phyloP scores from a whole-genome alignment of 2,113 vertebrate genomes.

The Trinectes maculatus region DNA sequence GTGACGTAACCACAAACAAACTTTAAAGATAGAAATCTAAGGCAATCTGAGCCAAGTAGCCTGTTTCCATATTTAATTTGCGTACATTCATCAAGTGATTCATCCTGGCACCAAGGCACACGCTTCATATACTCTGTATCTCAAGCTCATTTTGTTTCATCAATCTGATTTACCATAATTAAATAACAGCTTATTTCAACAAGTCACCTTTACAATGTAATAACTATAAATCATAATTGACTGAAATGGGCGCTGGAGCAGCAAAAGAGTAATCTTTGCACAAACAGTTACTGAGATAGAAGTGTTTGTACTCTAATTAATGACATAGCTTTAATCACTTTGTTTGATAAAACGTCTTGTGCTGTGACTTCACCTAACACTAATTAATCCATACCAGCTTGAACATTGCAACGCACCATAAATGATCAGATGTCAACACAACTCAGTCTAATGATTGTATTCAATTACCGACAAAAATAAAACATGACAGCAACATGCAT shows the following conservation, averaged over 20 bases:
- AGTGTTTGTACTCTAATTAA: neutral
- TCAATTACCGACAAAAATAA: slow-evolving; percentile 26
- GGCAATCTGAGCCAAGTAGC: slow-evolving; percentile 24
- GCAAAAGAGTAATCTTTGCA: neutral
- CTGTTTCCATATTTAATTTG: slow-evolving; percentile 31
- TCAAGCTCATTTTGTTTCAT: neutral
- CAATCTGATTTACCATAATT: neutral
- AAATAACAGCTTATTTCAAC: slow-evolving; percentile 3
- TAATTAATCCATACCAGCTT: slow-evolving; percentile 22
- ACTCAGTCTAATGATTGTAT: slow-evolving; percentile 15
- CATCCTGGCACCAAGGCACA: slow-evolving; percentile 1
- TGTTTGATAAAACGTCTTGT: slow-evolving; percentile 20
- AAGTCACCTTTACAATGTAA: neutral
- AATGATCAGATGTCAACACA: slow-evolving; percentile 6
- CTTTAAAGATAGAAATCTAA: slow-evolving; percentile 28
- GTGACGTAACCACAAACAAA: slow-evolving; percentile 6
- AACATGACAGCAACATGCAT: slow-evolving; percentile 22
- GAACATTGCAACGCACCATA: slow-evolving; percentile 23
- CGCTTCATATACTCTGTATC: neutral
- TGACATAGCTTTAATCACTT: slow-evolving; percentile 20
- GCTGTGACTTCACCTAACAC: slow-evolving; percentile 11
- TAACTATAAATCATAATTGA: slow-evolving; percentile 13
- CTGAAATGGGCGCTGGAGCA: slow-evolving; percentile 9
- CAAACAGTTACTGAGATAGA: neutral
- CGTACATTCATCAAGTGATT: slow-evolving; percentile 25